Evolutionary conservation across 2,888 invertebrate species (phyloP), one percentile per base, ranked within the genome.

Genomic region (Zeuzera pyrina): DNA sequence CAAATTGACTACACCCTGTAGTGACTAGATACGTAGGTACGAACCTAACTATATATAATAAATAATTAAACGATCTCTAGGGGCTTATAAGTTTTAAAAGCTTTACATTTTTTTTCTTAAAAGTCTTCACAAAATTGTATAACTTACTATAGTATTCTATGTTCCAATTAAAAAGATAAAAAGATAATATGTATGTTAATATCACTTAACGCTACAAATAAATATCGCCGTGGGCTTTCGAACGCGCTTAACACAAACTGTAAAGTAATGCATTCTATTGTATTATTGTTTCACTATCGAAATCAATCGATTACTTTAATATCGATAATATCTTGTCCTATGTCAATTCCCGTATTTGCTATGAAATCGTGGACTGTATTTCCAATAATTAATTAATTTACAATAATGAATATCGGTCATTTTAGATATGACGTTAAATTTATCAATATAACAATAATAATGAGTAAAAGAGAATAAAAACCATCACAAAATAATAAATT

Each of bases 91-190:
- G 57, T 69, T 34, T 61, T 65, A 69, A 68, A 74, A 76, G 71
- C 74, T 66, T 74, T 69, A 72, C 63, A 62, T 68, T n/a, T n/a
- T n/a, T n/a, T n/a, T n/a, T 63, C 53, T 70, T 68, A 68, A 72
- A 70, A 74, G 66, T 71, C 67, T 70, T 70, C 69, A 73, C 72
- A 74, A 74, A 73, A 62, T 67, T 69, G 72, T 74, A 74, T 70
- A 76, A 72, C 67, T 73, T 70, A 74, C n/a, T n/a, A n/a, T 63
- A 59, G 56, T 70, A 73, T 10, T 43, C 43, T 56, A 63, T 69
- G 64, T 63, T 54, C 44, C 44, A 57, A 57, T 60, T 64, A 55
- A 45, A 65, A 53, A 71, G 67, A 67, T 57, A 62, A 51, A 53
- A 53, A 45, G 47, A 49, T 52, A 50, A 49, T 47, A 45, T 56